Base-by-base conservation (phyloP, 2,888 invertebrate species). In the Prostheceraeus crozeri region DNA sequence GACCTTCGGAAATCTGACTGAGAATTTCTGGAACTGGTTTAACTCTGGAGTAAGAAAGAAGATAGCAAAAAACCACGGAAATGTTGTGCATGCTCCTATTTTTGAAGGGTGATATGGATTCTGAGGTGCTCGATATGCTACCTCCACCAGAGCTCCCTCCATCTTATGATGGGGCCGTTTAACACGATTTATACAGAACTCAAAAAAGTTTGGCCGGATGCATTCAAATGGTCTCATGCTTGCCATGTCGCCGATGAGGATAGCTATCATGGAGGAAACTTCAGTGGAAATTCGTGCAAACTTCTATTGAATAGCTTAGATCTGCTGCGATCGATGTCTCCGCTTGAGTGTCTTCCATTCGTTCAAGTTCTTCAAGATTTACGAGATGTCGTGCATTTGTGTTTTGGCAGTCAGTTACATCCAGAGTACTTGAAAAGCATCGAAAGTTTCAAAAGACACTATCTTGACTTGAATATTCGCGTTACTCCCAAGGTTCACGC, bases 111-210 rank as follows among this genome's bases (percentile, higher is more conserved):
- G 10, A 14, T 57, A 19, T 27, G 14, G 19, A 55, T n/a, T 14
- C 19, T 27, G 23, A 23, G 46, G 56, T 56, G 16, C 19, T 56
- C 19, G 56, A 56, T 56, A 19, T 56, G 19, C 25, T 56, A 14
- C 56, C 56, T 16, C 56, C 56, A 19, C 57, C 56, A n/a, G 56
- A 57, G 27, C 57, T 56, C n/a, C n/a, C n/a, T n/a, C 21, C 52
- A 51, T 14, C 21, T 51, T n/a, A n/a, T 51, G 6, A 19, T 51
- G 52, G 52, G 52, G 31, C 31, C 52, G 31, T n/a, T 51, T 19
- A 51, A 51, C 52, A 19, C 57, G 19, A 21, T 56, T 14, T 56
- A 56, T 3, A 59, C 54, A 16, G 57, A 23, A 21, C 16, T 56
- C 21, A 23, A 56, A 11, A 57, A 57, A 14, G 56, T 57, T n/a